Percentiles rank a stretch among this genome's conserved stretches.
Evolutionary conservation across 2,113 vertebrate species (phyloP).

Genomic region (Rhinogobius similis): DNA sequence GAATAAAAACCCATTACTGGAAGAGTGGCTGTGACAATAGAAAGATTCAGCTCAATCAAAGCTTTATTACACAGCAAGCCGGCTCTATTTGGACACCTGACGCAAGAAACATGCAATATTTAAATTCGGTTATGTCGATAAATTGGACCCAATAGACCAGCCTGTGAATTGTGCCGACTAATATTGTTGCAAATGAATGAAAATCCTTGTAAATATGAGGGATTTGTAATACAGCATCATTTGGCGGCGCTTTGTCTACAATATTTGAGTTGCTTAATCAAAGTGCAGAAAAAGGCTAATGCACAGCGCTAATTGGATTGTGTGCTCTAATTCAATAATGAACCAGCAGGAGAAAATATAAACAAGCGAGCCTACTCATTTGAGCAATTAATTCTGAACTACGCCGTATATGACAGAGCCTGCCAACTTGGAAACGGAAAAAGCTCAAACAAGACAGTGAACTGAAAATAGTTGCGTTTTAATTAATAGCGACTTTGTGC

Average conservation of each 20-base stretch:
- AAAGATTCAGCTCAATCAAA: slow-evolving; percentile 18
- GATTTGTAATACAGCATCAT: slow-evolving; percentile 67
- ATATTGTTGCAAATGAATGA: slow-evolving; percentile 43
- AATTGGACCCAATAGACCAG: neutral
- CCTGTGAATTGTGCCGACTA: slow-evolving; percentile 22
- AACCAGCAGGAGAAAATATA: slow-evolving; percentile 45
- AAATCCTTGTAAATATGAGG: slow-evolving; percentile 53
- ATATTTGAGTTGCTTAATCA: slow-evolving; percentile 72
- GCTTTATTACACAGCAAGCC: slow-evolving; percentile 5
- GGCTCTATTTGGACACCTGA: slow-evolving; percentile 6
- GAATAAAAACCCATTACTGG: slow-evolving; percentile 13
- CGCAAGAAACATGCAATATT: neutral
- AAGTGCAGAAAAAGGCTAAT: slow-evolving; percentile 67
- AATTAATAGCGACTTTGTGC: neutral
- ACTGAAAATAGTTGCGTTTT: slow-evolving; percentile 5
- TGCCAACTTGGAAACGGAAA: slow-evolving; percentile 28
- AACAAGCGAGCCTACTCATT: slow-evolving; percentile 65
- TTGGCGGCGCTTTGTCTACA: slow-evolving; percentile 63
- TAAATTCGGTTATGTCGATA: neutral
- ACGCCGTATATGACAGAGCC: no score
- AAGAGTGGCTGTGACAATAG: slow-evolving; percentile 29
- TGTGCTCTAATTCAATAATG: slow-evolving; percentile 74
- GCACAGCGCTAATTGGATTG: slow-evolving; percentile 73
- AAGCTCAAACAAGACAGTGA: slow-evolving; percentile 24
- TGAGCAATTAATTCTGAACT: slow-evolving; percentile 64